Evolutionary conservation across 2,888 invertebrate genomes (phyloP), one percentile per base, ranked within the genome.

Genomic region (Oscheius sp.): DNA sequence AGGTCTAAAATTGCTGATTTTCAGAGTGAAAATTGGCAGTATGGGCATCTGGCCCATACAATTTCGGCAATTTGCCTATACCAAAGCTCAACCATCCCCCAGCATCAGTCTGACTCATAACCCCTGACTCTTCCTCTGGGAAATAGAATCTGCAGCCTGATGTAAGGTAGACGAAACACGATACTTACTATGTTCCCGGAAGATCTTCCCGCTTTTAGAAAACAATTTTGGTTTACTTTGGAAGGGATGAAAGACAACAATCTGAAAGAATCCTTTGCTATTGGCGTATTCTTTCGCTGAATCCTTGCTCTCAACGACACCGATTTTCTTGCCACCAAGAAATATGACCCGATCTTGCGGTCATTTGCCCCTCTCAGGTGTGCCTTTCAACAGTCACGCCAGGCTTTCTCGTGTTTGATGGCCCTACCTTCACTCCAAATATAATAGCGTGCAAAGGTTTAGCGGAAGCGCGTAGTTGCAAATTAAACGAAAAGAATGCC

Each of bases 321-420:
- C n/a, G 52, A 10, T n/a, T 52, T 55, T 55, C n/a, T 33, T 45
- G 31, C 42, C 45, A 61, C 27, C 20, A 29, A 5, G 61, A 61
- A 61, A 61, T 61, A 29, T 61, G 61, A 61, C 45, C 42, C 42
- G 42, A 29, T 25, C 12, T 34, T 25, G 53, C 65, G 39, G 48
- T 64, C 64, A 37, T 64, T 50, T 50, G 50, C 48, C 64, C 31
- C 45, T 64, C 50, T 34, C 34, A 33, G 45, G 48, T 33, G n/a
- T n/a, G 53, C 65, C 65, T 65, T 65, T 65, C 45, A 65, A 65
- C 65, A 52, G 65, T 65, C 65, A 65, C 65, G 65, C 65, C 34
- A 65, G 10, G 45, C 34, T 34, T 55, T 55, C 55, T 55, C 55
- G 20, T 34, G 29, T 55, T 42, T 42, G 20, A 20, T 10, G 12